phyloP scores from a whole-genome alignment of 2,888 invertebrate species.

The Lepetodrilus schrolli region DNA sequence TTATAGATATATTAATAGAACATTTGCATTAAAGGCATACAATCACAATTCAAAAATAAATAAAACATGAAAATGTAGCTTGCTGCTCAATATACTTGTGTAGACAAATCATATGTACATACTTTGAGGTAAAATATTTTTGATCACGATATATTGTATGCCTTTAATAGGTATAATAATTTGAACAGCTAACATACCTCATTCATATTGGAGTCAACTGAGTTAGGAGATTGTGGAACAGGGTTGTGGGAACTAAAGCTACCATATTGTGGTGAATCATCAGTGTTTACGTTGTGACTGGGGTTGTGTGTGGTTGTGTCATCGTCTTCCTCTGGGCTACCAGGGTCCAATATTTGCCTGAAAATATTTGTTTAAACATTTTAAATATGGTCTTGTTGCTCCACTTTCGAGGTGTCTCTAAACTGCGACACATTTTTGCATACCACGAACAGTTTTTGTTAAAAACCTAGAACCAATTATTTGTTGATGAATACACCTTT shows the following conservation, averaged over 20 bases:
- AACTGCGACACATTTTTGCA: not conserved
- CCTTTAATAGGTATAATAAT: too few species aligned
- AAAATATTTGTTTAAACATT: not conserved
- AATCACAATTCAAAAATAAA: too few species aligned
- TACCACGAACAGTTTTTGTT: too few species aligned
- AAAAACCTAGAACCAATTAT: too few species aligned
- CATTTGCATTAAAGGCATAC: too few species aligned
- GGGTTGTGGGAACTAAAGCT: not conserved
- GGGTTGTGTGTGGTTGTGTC: not conserved
- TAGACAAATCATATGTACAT: too few species aligned
- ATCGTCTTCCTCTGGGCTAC: not conserved
- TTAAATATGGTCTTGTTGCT: not conserved
- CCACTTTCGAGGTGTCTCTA: not conserved
- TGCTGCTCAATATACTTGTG: too few species aligned
- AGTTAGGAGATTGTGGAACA: constrained; percentile 1
- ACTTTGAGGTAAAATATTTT: too few species aligned
- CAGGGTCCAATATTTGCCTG: constrained; percentile 18
- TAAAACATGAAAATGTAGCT: too few species aligned
- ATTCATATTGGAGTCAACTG: not conserved
- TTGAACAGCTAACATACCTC: not conserved
- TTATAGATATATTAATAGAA: too few species aligned
- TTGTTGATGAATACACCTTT: too few species aligned
- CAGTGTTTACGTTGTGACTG: not conserved
- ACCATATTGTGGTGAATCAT: not conserved
- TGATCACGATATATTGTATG: too few species aligned